Percentiles rank a stretch among this genome's conserved stretches.
Conservation (phyloP, 1,140 invertebrate genomes). For the Monomorium pharaonis region DNA sequence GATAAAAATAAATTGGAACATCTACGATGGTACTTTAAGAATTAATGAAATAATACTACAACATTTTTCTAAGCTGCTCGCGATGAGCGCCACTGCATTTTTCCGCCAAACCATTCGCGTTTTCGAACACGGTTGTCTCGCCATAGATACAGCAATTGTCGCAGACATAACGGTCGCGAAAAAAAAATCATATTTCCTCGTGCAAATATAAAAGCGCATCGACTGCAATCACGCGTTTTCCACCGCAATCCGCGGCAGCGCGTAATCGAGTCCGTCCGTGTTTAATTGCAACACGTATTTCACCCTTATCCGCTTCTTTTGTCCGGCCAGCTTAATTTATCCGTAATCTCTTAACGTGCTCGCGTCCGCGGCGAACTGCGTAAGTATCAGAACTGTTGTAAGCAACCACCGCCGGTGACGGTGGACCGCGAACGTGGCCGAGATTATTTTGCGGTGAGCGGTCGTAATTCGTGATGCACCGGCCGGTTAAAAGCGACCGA, state of each 20-base stretch:
- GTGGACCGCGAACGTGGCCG: not conserved
- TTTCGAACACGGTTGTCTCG: not conserved
- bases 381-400: constrained; percentile 51
- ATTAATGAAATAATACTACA: not conserved
- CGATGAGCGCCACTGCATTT: constrained; percentile 3
- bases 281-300: constrained; percentile 54
- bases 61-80: not conserved
- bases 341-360: constrained; percentile 58
- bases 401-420: not conserved
- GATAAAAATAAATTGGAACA: too few relatives aligned
- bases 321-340: constrained; percentile 56
- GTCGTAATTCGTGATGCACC: constrained; percentile 44
- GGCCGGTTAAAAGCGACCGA: constrained; percentile 7
- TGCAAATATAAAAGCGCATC: constrained; percentile 42
- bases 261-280: constrained; percentile 56
- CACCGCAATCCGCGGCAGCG: not conserved
- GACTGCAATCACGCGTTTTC: constrained; percentile 38
- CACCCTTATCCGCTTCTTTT: constrained; percentile 44
- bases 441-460: constrained; percentile 48
- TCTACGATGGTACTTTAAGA: too few relatives aligned
- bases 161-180: not conserved
- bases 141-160: constrained; percentile 10
- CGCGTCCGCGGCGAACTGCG: not conserved
- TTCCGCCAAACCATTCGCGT: not conserved
- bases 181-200: constrained; percentile 15